A percentile compares a stretch with the other conserved stretches of the same genome.
Conservation (phyloP, 2,113 vertebrate genomes). For the Macaca mulatta region DNA sequence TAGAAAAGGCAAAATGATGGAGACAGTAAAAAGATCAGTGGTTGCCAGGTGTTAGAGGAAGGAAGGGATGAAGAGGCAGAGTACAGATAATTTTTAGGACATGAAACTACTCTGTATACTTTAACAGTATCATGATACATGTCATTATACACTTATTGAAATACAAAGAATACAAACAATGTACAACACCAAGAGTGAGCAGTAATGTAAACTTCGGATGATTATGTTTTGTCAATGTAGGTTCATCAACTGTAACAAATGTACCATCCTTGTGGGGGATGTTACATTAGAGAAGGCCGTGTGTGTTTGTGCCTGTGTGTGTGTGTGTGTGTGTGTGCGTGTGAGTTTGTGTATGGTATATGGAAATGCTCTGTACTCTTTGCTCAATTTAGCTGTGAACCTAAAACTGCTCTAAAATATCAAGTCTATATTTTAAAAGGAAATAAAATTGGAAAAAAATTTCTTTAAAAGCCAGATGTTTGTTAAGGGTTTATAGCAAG, state of each 20-base stretch:
- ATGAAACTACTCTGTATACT: background rate
- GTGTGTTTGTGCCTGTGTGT: background rate
- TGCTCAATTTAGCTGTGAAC: background rate
- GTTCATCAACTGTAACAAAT: background rate
- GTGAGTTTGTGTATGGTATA: no score
- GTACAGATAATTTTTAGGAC: background rate
- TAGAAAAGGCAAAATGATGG: background rate
- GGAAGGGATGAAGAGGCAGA: background rate
- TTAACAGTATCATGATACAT: background rate
- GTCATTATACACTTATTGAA: background rate
- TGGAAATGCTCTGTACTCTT: background rate
- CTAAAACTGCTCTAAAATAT: background rate
- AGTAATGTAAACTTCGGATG: background rate
- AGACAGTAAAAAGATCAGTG: background rate
- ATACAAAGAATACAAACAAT: background rate
- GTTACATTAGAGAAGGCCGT: background rate
- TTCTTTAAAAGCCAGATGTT: background rate
- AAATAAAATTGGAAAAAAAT: background rate
- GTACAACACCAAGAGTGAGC: background rate
- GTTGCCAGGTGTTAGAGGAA: background rate
- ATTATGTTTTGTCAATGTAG: background rate
- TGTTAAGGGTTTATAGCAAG: background rate
- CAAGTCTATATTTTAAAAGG: background rate
- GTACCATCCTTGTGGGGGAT: background rate
- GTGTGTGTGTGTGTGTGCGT: background rate